Percentiles rank a stretch among this genome's conserved stretches.
Evolutionary conservation across 2,888 invertebrate species (phyloP).

Genomic region (Thecophora atra): DNA sequence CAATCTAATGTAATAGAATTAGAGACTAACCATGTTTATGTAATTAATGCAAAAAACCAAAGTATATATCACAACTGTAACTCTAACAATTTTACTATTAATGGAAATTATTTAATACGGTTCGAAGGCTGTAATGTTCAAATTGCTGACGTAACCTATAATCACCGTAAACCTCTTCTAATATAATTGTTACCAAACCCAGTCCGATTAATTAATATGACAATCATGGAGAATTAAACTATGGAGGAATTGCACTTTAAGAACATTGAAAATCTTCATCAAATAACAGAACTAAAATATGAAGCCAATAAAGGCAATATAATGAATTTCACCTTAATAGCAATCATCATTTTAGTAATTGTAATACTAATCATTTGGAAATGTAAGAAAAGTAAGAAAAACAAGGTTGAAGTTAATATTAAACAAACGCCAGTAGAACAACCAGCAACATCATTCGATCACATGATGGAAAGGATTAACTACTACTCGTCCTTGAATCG

Average conservation of each 20-base stretch:
- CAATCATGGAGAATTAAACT: slow-evolving; percentile 23
- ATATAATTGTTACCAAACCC: slow-evolving; percentile 27
- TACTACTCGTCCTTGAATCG: slow-evolving; percentile 28
- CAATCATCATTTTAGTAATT: slow-evolving; percentile 4
- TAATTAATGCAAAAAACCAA: slow-evolving; percentile 22
- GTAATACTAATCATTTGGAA: slow-evolving; percentile 5
- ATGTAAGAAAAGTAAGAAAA: slow-evolving; percentile 9
- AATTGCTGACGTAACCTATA: slow-evolving; percentile 21
- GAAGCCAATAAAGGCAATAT: slow-evolving; percentile 27
- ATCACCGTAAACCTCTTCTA: slow-evolving; percentile 21
- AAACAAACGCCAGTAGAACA: slow-evolving; percentile 11
- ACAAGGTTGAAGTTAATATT: slow-evolving; percentile 18
- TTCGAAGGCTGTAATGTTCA: slow-evolving; percentile 24
- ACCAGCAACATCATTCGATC: no score
- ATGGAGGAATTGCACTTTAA: slow-evolving; percentile 18
- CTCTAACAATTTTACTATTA: slow-evolving; percentile 27
- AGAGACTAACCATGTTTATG: slow-evolving; percentile 26
- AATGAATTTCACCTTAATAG: slow-evolving; percentile 18
- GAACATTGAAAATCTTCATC: slow-evolving; percentile 19
- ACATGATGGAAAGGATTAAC: slow-evolving; percentile 30
- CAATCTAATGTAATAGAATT: slow-evolving; percentile 21
- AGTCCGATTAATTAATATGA: slow-evolving; percentile 22
- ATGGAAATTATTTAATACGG: slow-evolving; percentile 22
- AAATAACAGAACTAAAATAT: slow-evolving; percentile 24
- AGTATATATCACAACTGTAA: slow-evolving; percentile 28